Evolutionary conservation across 2,113 vertebrate genomes (phyloP).

Genomic region (Tringa solitaria): DNA sequence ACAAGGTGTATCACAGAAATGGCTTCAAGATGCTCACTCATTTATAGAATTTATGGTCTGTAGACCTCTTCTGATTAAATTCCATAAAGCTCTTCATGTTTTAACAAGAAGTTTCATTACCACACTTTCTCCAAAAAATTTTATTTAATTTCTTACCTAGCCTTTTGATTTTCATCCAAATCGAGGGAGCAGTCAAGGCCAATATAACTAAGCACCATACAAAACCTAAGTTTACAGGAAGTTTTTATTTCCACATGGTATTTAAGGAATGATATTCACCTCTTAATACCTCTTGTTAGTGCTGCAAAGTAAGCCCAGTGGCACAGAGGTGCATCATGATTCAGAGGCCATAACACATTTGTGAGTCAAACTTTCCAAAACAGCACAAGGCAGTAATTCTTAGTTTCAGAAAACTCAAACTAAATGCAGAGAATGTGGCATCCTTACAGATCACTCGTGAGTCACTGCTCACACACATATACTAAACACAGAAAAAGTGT

Average conservation of each 20-base stretch:
- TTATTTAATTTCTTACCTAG: neutral
- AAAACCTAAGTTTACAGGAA: neutral
- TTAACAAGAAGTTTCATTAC: neutral
- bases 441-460: neutral
- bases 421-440: neutral
- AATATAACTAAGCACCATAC: neutral
- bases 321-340: neutral
- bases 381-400: neutral
- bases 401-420: neutral
- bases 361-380: neutral
- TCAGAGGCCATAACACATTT: neutral
- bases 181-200: neutral
- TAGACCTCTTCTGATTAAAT: neutral
- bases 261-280: neutral
- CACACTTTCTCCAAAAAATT: neutral
- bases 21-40: neutral
- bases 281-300: neutral
- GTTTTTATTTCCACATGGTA: neutral
- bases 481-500: neutral
- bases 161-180: neutral
- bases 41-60: neutral
- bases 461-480: neutral
- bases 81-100: neutral
- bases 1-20: neutral
- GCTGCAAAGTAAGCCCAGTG: neutral